phyloP scores from a whole-genome alignment of 2,888 invertebrate genomes.

The Xanthia togata region DNA sequence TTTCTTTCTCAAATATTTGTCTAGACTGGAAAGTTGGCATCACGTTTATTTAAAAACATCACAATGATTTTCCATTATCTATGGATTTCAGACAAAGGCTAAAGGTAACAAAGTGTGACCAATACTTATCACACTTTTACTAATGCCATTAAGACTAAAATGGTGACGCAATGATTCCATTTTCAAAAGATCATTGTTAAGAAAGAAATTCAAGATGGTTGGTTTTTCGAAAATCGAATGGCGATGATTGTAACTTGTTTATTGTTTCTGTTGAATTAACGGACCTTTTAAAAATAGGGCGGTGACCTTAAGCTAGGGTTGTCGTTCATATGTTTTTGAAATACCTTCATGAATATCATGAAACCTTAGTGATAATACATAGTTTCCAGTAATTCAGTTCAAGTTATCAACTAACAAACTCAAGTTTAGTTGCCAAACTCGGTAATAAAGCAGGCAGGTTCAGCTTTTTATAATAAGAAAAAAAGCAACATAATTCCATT shows the following conservation, averaged over 20 bases:
- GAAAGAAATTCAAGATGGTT: neutral
- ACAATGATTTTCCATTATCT: neutral
- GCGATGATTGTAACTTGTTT: neutral
- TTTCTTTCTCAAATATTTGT: constrained; percentile 37
- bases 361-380: neutral
- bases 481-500: neutral
- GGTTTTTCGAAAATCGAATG: constrained; percentile 32
- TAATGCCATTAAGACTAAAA: neutral
- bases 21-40: constrained; percentile 27
- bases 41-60: constrained; percentile 2
- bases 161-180: constrained; percentile 15
- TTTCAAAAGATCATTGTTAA: constrained; percentile 22
- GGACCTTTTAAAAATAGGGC: constrained; percentile 24
- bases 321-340: neutral
- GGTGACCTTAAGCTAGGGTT: constrained; percentile 36
- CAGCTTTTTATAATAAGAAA: too few species aligned
- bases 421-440: neutral
- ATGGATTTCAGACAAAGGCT: constrained; percentile 3
- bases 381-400: neutral
- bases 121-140: constrained; percentile 17
- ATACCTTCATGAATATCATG: neutral
- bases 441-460: neutral
- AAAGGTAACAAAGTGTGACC: too few species aligned
- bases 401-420: neutral
- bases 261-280: constrained; percentile 17